Base-by-base conservation (phyloP, 23 tunicate species). In the Styela plicata region DNA sequence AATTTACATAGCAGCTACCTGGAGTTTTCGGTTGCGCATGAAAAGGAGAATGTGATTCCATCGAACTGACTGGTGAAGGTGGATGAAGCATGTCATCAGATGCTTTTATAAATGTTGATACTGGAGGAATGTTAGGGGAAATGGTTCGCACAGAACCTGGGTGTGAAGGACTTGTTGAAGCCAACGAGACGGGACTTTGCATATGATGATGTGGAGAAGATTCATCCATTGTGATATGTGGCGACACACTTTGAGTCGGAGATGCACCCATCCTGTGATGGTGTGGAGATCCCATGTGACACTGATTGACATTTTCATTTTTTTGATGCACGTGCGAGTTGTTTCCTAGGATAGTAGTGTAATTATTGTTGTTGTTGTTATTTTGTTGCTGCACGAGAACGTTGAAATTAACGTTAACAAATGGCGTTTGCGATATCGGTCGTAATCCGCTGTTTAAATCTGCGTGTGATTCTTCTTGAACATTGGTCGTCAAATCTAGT, bases 51-150 rank as follows among this genome's bases (percentile, higher is more conserved):
- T 71, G 23, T 3, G 86, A 52, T 62, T 30, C 63, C 29, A 74
- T 68, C 33, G 82, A 53, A n/a, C 34, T 31, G 1, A 89, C 69
- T 3, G 97, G 79, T n/a, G 93, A 84, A n/a, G 94, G 68, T 18
- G 89, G 92, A 74, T 93, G 98, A 31, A 93, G 88, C 57, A 93
- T 76, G n/a, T 86, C 93, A 31, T 93, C 98, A 20, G 93, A 93
- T 70, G 80, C 88, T 70, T 88, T 88, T 75, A 93, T 93, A 63
- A 93, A 93, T 32, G 89, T 93, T 74, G 98, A 93, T 63, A 93
- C 93, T 1, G 98, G 84, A 52, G 97, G 91, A 36, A 92, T 91
- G 31, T 76, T 76, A 22, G 81, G 81, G 18, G 81, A 76, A 22
- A 44, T 13, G 0, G 81, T 23, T 24, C 31, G 63, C 16, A 13